Conservation (phyloP, 35 echinoderm and acorn worm genomes). For the Lytechinus variegatus region DNA sequence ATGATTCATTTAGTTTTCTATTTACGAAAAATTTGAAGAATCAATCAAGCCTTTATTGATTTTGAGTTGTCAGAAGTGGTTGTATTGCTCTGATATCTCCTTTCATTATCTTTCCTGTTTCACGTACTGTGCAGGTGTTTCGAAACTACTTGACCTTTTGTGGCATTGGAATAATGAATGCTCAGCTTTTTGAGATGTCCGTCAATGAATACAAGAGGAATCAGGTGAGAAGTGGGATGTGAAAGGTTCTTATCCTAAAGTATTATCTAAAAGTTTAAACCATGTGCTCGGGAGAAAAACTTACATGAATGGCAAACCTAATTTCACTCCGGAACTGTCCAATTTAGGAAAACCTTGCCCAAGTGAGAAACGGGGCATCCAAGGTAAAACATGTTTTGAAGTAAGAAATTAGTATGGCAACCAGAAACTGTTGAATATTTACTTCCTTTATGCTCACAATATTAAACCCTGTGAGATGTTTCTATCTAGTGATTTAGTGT, state of each 20-base stretch:
- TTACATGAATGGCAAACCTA: background rate
- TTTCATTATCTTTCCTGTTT: background rate
- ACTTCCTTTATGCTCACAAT: background rate
- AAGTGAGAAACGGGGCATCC: background rate
- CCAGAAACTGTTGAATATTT: background rate
- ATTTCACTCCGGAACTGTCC: background rate
- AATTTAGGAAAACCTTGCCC: background rate
- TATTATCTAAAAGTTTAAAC: background rate
- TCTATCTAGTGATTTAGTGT: background rate
- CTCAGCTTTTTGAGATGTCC: slow-evolving; percentile 99
- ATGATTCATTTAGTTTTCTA: background rate
- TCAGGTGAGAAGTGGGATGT: slow-evolving; percentile 77
- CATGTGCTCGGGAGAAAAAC: background rate
- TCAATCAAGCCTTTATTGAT: background rate
- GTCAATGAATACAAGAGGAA: slow-evolving; percentile 98
- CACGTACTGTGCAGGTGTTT: slow-evolving; percentile 82
- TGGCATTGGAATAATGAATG: slow-evolving; percentile 99
- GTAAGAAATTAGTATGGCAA: background rate
- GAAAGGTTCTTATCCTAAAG: background rate
- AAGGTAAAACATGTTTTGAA: background rate
- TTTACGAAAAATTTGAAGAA: background rate
- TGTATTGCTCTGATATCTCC: background rate
- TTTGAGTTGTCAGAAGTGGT: background rate
- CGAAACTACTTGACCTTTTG: slow-evolving; percentile 97
- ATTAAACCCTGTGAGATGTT: background rate